Evolutionary conservation across 2,888 invertebrate species (phyloP), one percentile per base, ranked within the genome.

Genomic region (Phengaris arion): DNA sequence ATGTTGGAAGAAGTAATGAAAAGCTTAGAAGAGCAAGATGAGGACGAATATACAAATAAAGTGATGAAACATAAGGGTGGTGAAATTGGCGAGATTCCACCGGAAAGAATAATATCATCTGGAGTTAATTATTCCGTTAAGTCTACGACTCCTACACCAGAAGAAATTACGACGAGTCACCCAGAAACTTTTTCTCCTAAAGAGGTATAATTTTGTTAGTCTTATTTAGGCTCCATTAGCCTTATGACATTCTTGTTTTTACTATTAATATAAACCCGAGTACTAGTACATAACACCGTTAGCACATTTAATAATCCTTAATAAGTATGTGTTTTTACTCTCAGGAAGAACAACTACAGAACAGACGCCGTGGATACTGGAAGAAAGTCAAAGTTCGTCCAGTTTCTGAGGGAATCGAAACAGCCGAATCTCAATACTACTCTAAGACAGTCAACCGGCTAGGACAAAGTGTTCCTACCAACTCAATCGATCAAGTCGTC

Each of bases 381-480:
- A 96, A 96, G 82, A 95, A 96, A 79, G 95, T 96, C 0, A 95
- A 96, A 79, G 95, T 95, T 48, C 94, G 94, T 70, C 94, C 95
- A 6, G 88, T 87, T 10, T 84, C 89, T 6, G 97, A 97, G 85
- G 94, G 95, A 46, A 95, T 97, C 74, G 97, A 97, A 83, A 95
- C 95, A 0, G 97, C 97, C 0, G 97, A 97, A 86, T 97, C 97
- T 0, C 97, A 97, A 86, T 92, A 92, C 83, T 94, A 93, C 81
- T 79, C 86, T 4, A 96, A 96, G 83, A 94, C 96, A 52, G 96
- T 94, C 6, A 91, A 94, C 79, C 89, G 93, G 77, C 85, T 94
- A 6, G 89, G 89, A 69, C 85, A 89, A 79, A 79, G 84, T 8
- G 79, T 89, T 15, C 82, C 86, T 22, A 87, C 86, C 79, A 81